Evolutionary conservation across 2,888 invertebrate species (phyloP), one percentile per base, ranked within the genome.

Genomic region (Euspilapteryx auroguttella): DNA sequence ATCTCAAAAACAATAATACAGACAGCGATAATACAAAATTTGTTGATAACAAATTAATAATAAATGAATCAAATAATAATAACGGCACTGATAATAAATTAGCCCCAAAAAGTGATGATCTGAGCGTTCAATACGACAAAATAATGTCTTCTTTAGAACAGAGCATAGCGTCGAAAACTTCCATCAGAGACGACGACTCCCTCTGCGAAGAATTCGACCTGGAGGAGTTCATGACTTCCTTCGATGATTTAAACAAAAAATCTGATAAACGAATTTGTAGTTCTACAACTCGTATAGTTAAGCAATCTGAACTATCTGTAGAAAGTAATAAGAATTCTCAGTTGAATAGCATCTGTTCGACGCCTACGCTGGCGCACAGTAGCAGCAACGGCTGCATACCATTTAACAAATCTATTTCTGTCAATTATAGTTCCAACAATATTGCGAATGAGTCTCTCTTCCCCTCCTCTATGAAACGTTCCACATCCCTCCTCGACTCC

Each of bases 191-290:
- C 34, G 71, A 76, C 30, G 73, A 76, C 40, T 71, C 78, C 40
- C 58, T 81, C 14, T 80, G 81, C 39, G 81, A 80, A 49, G 81
- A 82, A 47, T 81, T 85, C 38, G 75, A 75, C 49, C 57, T 75
- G 36, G 85, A 85, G 46, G 85, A 85, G 54, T 79, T 85, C 45
- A 80, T 84, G 61, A 81, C 80, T 39, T 79, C 83, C 36, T 83
- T 85, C 47, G 83, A 84, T 39, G 83, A 85, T 41, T 81, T 83
- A 46, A 69, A 71, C 31, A 47, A 56, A 38, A 75, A 65, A 46
- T 65, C 66, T 41, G 66, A 57, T 45, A 37, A 47, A 31, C 59
- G 78, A 41, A 64, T 66, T 28, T 66, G 69, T 46, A 75, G 75
- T 42, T 71, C 75, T 3, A 75, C 71, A 13, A 75, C 75, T 43